Conservation (phyloP, 2,113 vertebrate species). For the Limanda limanda region DNA sequence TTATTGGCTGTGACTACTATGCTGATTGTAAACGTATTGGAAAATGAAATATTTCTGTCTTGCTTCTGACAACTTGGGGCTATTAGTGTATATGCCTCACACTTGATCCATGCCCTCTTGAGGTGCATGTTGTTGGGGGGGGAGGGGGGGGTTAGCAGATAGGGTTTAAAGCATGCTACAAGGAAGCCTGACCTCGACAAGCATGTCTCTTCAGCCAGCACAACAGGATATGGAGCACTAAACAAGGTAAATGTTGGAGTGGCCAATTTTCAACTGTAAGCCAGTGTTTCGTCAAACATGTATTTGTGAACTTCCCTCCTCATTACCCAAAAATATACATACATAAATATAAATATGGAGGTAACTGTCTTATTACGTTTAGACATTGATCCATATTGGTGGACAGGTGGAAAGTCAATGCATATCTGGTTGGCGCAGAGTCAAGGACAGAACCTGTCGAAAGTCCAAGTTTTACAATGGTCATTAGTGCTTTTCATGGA, state of each 20-base stretch:
- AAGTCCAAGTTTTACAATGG: slow-evolving; percentile 16
- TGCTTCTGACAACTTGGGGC: neutral
- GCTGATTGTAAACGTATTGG: neutral
- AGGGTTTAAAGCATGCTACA: neutral
- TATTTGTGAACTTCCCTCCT: neutral
- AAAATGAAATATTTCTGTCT: neutral
- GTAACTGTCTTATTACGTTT: neutral
- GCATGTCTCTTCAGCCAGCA: slow-evolving; percentile 15
- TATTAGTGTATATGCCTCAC: neutral
- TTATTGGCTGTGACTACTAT: neutral
- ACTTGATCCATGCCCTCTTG: neutral
- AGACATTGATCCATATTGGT: neutral
- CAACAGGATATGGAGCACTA: slow-evolving; percentile 31
- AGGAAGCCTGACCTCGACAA: slow-evolving; percentile 4
- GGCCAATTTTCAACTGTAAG: neutral
- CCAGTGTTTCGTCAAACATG: neutral
- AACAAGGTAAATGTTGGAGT: neutral
- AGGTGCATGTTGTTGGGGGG: neutral
- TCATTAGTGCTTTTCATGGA: neutral
- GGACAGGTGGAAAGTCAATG: slow-evolving; percentile 6
- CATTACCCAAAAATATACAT: neutral
- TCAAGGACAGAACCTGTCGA: slow-evolving; percentile 27
- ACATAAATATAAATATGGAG: neutral
- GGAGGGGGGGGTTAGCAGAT: neutral
- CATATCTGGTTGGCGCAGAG: neutral